These are phyloP conservation scores for Thelaira solivaga DNA, from an alignment of 2,888 invertebrate species.

Conservation along the genomic window DNA sequence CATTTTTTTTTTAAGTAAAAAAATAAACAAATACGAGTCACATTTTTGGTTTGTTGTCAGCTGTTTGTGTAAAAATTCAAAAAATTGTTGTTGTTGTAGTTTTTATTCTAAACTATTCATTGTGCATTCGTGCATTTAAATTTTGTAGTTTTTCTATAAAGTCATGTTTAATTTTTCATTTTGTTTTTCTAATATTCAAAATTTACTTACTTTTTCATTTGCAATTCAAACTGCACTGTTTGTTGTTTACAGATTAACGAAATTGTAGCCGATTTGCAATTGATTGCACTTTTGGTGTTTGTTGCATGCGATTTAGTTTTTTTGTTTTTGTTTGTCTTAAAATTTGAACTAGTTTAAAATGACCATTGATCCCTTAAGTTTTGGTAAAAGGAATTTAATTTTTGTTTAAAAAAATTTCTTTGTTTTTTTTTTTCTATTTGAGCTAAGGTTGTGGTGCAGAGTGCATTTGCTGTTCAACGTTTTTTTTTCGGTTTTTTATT, in stretches of 20 bases:
- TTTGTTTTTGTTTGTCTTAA: conserved; percentile 3
- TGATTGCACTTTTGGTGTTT: conserved; percentile 40
- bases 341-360: conserved; percentile 37
- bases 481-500: too few species aligned
- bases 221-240: background rate
- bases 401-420: too few species aligned
- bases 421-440: too few species aligned
- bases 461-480: too few species aligned
- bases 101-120: conserved; percentile 21
- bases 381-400: conserved; percentile 5
- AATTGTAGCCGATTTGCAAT: conserved; percentile 50
- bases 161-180: conserved; percentile 18
- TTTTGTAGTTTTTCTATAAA: conserved; percentile 20
- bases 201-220: conserved; percentile 12
- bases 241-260: conserved; percentile 47
- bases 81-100: background rate
- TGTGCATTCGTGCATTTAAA: conserved; percentile 58
- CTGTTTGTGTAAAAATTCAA: conserved; percentile 34
- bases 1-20: too few species aligned
- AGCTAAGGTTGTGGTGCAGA: background rate
- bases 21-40: conserved; percentile 39
- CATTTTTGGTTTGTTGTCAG: conserved; percentile 47
- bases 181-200: conserved; percentile 46
- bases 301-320: conserved; percentile 10
- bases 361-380: conserved; percentile 46